Conservation (phyloP, 37 sponge, comb jelly and placozoan species). For the Mnemiopsis leidyi region DNA sequence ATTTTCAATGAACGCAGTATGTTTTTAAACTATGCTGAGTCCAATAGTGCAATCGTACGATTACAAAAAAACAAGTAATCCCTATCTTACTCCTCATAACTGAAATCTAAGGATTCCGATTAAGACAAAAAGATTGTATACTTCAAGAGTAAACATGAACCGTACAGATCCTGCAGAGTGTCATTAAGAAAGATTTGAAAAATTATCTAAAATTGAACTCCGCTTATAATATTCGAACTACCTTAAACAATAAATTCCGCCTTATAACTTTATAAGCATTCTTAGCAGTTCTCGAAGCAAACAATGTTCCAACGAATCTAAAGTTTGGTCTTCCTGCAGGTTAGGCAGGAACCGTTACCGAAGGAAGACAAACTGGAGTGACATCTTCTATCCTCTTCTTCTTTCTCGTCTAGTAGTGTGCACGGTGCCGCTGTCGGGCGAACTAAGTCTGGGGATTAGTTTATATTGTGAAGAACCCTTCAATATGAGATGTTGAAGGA, state of each 20-base stretch:
- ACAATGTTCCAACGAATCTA: background rate
- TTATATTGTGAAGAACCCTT: too few relatives aligned
- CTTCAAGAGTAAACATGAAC: background rate
- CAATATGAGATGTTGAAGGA: too few relatives aligned
- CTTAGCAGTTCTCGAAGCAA: background rate
- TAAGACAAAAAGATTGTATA: too few relatives aligned
- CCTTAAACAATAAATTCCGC: background rate
- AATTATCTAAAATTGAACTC: background rate
- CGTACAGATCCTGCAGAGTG: background rate
- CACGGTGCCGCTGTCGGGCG: background rate
- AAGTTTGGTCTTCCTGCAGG: background rate
- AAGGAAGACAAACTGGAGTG: background rate
- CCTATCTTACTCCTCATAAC: too few relatives aligned
- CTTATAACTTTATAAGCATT: background rate
- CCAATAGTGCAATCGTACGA: too few relatives aligned
- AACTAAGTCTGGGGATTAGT: background rate
- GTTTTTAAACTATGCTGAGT: too few relatives aligned
- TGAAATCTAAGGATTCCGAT: too few relatives aligned
- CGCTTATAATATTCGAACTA: background rate
- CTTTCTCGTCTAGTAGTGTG: background rate
- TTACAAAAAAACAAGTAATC: too few relatives aligned
- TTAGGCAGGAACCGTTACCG: background rate
- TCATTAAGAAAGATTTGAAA: background rate
- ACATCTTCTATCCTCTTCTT: background rate
- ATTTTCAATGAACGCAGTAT: background rate